Conservation (phyloP, 2,888 invertebrate species). For the Xylocampa areola region DNA sequence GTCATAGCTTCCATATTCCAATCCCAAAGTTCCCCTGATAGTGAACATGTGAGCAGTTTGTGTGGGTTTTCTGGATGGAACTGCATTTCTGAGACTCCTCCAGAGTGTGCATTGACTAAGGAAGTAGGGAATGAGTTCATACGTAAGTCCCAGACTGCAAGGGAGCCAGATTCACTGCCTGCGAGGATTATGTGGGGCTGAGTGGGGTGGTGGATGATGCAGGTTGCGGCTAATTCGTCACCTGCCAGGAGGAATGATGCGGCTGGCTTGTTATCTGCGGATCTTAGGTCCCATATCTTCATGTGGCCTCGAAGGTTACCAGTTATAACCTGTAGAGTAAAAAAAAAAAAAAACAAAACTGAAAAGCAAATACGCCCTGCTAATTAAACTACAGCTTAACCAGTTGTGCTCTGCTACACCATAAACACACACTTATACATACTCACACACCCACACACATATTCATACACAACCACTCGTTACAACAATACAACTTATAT, state of each 20-base stretch:
- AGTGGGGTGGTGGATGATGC: constrained; percentile 95
- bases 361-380: too few relatives aligned
- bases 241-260: constrained; percentile 93
- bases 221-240: constrained; percentile 93
- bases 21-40: constrained; percentile 96
- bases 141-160: constrained; percentile 97
- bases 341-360: background rate
- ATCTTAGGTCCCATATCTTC: constrained; percentile 96
- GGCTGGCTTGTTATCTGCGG: constrained; percentile 90
- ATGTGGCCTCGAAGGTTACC: constrained; percentile 97
- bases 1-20: constrained; percentile 93
- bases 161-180: constrained; percentile 95
- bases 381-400: too few relatives aligned
- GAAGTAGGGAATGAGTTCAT: constrained; percentile 95
- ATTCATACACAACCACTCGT: too few relatives aligned
- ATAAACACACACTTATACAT: too few relatives aligned
- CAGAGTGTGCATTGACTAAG: constrained; percentile 93
- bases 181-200: constrained; percentile 95
- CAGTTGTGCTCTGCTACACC: too few relatives aligned
- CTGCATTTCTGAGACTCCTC: constrained; percentile 94
- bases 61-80: constrained; percentile 96
- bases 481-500: too few relatives aligned
- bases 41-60: constrained; percentile 95
- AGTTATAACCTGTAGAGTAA: constrained; percentile 91
- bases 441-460: too few relatives aligned